phyloP scores from a whole-genome alignment of 2,113 vertebrate species.

The Carassius auratus region DNA sequence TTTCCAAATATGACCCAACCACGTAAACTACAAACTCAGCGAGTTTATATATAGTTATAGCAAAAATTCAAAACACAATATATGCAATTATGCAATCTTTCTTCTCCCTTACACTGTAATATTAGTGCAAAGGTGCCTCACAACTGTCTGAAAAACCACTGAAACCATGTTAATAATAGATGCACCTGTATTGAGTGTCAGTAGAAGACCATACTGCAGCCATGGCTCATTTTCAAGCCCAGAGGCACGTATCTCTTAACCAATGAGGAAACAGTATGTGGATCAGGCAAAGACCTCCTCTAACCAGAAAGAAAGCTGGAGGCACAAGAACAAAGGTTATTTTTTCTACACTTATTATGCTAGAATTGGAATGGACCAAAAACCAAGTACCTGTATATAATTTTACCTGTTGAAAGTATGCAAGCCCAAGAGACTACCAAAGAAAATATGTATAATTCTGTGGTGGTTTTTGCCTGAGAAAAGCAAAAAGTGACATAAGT shows the following conservation, averaged over 20 bases:
- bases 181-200: constrained; percentile 43
- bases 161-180: constrained; percentile 70
- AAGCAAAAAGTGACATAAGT: constrained; percentile 53
- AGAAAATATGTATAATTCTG: constrained; percentile 76
- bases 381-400: background rate
- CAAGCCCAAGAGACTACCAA: constrained; percentile 66
- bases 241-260: background rate
- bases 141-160: constrained; percentile 13
- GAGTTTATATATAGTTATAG: background rate
- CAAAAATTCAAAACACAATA: background rate
- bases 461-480: constrained; percentile 72
- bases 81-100: background rate
- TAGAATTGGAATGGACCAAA: background rate
- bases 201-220: constrained; percentile 55
- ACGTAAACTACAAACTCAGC: background rate
- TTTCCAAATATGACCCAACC: background rate
- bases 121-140: background rate
- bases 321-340: constrained; percentile 35
- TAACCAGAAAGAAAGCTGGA: constrained; percentile 71
- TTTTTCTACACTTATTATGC: background rate
- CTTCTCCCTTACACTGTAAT: background rate
- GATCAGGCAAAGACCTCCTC: constrained; percentile 72
- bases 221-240: constrained; percentile 51
- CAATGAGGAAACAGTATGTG: constrained; percentile 45
- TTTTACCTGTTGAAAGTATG: constrained; percentile 72